phyloP scores from a whole-genome alignment of 2,888 invertebrate species.

The Heteromurus nitidus region DNA sequence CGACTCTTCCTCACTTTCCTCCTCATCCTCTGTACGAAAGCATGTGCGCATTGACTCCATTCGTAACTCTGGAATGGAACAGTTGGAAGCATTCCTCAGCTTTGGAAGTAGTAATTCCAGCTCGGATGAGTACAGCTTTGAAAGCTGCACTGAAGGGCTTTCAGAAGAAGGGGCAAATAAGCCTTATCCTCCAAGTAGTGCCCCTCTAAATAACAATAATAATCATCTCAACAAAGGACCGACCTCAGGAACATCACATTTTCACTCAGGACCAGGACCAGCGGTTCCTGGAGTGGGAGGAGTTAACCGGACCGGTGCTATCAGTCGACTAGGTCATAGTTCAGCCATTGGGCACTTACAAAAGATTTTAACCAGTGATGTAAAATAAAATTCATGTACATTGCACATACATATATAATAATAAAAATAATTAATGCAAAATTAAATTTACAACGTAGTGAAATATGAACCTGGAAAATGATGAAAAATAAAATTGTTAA shows the following conservation, averaged over 20 bases:
- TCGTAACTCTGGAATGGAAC: slow-evolving; percentile 69
- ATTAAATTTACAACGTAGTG: no score
- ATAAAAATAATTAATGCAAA: no score
- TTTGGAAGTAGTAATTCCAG: slow-evolving; percentile 32
- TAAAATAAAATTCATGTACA: slow-evolving; percentile 45
- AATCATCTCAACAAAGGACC: not conserved
- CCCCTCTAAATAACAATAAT: slow-evolving; percentile 9
- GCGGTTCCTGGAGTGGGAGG: slow-evolving; percentile 3
- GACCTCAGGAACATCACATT: not conserved
- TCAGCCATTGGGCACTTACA: slow-evolving; percentile 71
- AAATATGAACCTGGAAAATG: no score
- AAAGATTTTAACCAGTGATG: slow-evolving; percentile 56
- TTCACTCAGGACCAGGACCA: not conserved
- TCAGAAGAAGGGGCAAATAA: slow-evolving; percentile 11
- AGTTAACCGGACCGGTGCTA: slow-evolving; percentile 55
- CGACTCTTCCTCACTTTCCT: not conserved
- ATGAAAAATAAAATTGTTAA: no score
- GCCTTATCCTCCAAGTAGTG: no score
- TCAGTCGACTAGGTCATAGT: slow-evolving; percentile 71
- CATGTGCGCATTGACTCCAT: slow-evolving; percentile 40
- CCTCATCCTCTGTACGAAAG: slow-evolving; percentile 25
- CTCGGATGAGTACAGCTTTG: slow-evolving; percentile 51
- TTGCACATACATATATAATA: not conserved
- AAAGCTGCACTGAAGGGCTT: slow-evolving; percentile 45
- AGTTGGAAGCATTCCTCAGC: slow-evolving; percentile 59